These are phyloP conservation scores for Hippocampus zosterae DNA, from an alignment of 2,113 vertebrate genomes.

Conservation along the genomic window DNA sequence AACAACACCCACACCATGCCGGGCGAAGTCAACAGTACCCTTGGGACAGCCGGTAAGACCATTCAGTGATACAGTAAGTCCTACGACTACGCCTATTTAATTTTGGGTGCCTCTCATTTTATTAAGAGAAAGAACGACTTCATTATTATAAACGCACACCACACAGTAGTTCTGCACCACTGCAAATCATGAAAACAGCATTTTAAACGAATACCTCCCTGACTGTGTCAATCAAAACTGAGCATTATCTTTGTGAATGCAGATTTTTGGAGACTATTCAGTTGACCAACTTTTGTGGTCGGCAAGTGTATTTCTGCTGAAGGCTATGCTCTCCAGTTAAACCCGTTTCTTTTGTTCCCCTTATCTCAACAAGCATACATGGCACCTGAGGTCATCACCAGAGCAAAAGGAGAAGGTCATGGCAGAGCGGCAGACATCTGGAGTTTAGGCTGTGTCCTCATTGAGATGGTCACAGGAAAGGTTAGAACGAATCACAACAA, in stretches of 20 bases:
- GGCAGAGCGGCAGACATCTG: constrained; percentile 96
- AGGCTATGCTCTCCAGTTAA: not conserved
- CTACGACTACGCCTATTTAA: not conserved
- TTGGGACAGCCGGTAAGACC: constrained; percentile 91
- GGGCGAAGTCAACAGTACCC: constrained; percentile 96
- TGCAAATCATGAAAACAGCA: too few species aligned
- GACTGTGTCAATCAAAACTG: not conserved
- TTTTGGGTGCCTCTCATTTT: not conserved
- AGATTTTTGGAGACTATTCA: not conserved
- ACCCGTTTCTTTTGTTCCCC: not conserved
- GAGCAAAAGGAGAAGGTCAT: constrained; percentile 96
- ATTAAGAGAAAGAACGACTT: too few species aligned
- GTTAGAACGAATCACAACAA: constrained; percentile 62
- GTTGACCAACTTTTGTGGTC: not conserved
- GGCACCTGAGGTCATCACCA: constrained; percentile 98
- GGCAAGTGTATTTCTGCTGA: not conserved
- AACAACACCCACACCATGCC: constrained; percentile 99
- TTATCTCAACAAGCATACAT: constrained; percentile 81
- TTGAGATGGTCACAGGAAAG: constrained; percentile 99
- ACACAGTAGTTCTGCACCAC: too few species aligned
- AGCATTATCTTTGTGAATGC: not conserved
- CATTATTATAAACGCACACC: too few species aligned
- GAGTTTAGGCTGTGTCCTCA: constrained; percentile 96
- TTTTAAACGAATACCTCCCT: too few species aligned
- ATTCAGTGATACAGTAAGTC: not conserved